Evolutionary conservation across 2,797 vertebrate species (phyloP).

Genomic region (Buceros bicornis): DNA sequence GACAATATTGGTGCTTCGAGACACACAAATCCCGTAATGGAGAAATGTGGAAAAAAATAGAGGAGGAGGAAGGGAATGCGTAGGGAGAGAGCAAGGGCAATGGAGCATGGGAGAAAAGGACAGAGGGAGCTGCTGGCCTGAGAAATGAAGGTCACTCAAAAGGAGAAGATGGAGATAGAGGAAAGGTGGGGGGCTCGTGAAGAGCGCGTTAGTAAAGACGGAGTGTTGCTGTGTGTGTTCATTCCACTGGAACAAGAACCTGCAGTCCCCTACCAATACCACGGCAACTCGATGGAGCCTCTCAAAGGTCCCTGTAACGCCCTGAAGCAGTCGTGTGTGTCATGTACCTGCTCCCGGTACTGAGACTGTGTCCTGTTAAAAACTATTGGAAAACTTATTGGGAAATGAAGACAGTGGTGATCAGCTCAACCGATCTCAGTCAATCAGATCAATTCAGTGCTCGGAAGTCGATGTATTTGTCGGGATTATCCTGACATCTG

Average conservation of each 20-base stretch:
- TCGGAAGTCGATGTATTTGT: accelerated
- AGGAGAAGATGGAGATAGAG: neutral
- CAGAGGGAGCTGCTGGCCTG: neutral
- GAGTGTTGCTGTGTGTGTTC: neutral
- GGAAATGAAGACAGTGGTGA: neutral
- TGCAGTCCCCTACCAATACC: neutral
- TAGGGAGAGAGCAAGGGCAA: neutral
- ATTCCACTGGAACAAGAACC: neutral
- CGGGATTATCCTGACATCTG: neutral
- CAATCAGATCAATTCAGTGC: neutral
- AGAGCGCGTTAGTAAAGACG: neutral
- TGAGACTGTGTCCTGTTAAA: neutral
- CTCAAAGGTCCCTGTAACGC: neutral
- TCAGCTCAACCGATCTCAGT: neutral
- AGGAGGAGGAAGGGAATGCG: neutral
- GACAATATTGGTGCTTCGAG: neutral
- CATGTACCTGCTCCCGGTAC: neutral
- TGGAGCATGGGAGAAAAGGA: neutral
- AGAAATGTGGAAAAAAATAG: neutral
- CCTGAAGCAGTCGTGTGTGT: neutral
- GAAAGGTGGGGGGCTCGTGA: neutral
- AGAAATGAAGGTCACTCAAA: neutral
- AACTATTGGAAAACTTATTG: neutral
- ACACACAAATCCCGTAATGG: neutral
- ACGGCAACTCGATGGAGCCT: neutral